phyloP scores from a whole-genome alignment of 1,140 invertebrate genomes.

The Sycophila sp. region DNA sequence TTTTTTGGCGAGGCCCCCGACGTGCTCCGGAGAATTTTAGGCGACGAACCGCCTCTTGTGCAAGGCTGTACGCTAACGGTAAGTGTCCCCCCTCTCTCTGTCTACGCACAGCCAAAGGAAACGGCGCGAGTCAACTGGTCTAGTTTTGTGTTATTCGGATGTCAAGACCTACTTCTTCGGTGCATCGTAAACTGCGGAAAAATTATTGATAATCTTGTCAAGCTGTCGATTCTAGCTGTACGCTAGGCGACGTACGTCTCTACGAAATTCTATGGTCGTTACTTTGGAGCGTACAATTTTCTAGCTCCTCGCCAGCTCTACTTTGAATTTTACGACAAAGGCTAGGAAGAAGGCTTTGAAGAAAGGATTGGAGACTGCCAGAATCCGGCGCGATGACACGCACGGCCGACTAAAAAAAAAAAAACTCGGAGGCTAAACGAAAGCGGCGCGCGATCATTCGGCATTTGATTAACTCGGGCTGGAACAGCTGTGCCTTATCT shows the following conservation, averaged over 20 bases:
- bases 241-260: no score
- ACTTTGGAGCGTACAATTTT: no score
- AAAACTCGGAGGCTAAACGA: neutral
- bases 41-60: neutral
- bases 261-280: no score
- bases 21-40: no score
- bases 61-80: constrained; percentile 3
- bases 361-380: neutral
- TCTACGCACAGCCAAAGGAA: neutral
- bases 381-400: constrained; percentile 15
- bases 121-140: neutral
- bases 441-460: neutral
- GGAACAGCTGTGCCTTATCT: no score
- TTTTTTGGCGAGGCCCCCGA: no score
- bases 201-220: no score
- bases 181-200: neutral
- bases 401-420: constrained; percentile 38
- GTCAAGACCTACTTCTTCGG: constrained; percentile 14
- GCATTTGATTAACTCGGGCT: constrained; percentile 47
- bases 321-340: no score
- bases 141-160: constrained; percentile 1
- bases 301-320: no score
- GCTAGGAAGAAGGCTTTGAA: neutral
- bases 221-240: no score
- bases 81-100: constrained; percentile 6